phyloP scores from a whole-genome alignment of 2,797 vertebrate species.

The Eulemur albifrons region DNA sequence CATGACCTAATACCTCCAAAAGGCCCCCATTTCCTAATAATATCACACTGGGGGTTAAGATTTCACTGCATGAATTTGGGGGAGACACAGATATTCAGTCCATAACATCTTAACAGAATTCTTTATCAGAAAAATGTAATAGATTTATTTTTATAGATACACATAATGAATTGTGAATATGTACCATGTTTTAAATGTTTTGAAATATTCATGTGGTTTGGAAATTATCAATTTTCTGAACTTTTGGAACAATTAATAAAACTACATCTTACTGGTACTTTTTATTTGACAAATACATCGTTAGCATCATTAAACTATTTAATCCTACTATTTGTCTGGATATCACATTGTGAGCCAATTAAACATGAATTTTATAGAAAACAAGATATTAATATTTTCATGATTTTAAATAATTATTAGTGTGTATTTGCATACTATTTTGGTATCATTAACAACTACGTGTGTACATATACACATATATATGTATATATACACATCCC shows the following conservation, averaged over 20 bases:
- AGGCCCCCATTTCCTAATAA: neutral
- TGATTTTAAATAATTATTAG: neutral
- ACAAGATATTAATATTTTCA: neutral
- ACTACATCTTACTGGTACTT: neutral
- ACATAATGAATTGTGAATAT: neutral
- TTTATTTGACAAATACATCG: neutral
- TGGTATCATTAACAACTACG: neutral
- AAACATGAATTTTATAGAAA: neutral
- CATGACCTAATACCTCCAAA: neutral
- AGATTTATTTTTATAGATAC: neutral
- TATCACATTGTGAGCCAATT: neutral
- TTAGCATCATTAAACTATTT: neutral
- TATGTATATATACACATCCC: neutral
- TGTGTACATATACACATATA: neutral
- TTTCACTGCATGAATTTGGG: neutral
- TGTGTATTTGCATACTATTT: neutral
- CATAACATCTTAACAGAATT: neutral
- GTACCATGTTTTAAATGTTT: neutral
- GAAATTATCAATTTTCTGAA: neutral
- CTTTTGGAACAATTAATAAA: neutral
- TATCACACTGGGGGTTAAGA: neutral
- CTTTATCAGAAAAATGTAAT: neutral
- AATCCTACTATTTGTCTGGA: neutral
- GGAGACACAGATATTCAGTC: neutral
- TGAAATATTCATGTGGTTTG: neutral